A percentile compares a stretch with the other conserved stretches of the same genome.
These are phyloP conservation scores for Neopelma chrysocephalum DNA, from an alignment of 2,797 vertebrate species.

Conservation along the genomic window DNA sequence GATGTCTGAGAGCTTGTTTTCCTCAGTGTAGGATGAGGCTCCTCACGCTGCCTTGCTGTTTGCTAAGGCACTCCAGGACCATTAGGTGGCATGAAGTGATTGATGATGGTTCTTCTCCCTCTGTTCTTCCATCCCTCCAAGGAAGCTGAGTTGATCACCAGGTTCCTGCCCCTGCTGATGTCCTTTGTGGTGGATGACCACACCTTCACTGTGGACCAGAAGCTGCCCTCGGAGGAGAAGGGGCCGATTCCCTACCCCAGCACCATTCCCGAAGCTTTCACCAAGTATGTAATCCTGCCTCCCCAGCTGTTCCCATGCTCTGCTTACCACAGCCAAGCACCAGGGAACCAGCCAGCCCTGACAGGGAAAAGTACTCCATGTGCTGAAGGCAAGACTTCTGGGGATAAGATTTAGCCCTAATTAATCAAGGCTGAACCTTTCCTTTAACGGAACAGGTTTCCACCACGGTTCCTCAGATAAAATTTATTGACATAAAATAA, in stretches of 20 bases:
- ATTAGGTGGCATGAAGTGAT: not conserved
- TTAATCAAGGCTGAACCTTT: not conserved
- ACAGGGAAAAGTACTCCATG: not conserved
- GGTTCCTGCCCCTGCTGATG: constrained; percentile 93
- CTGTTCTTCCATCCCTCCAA: constrained; percentile 46
- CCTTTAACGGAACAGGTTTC: not conserved
- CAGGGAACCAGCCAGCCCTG: not conserved
- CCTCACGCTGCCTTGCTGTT: rapidly evolving
- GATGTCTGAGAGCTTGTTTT: not conserved
- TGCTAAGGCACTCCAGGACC: not conserved
- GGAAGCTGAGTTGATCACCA: constrained; percentile 92
- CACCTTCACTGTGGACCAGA: constrained; percentile 92
- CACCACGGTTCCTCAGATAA: not conserved
- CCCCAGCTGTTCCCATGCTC: not conserved
- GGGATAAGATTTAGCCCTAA: not conserved
- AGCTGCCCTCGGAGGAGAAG: constrained; percentile 91
- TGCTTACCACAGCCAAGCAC: not conserved
- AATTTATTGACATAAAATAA: not conserved
- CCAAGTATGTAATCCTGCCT: constrained; percentile 76
- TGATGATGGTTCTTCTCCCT: not conserved
- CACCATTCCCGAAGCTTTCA: constrained; percentile 87
- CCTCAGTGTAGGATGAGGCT: not conserved
- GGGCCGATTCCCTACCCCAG: constrained; percentile 84
- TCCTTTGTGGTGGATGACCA: constrained; percentile 95
- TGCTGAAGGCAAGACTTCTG: not conserved